Evolutionary conservation across 2,888 invertebrate genomes (phyloP).

Genomic region (Hipparchia semele): DNA sequence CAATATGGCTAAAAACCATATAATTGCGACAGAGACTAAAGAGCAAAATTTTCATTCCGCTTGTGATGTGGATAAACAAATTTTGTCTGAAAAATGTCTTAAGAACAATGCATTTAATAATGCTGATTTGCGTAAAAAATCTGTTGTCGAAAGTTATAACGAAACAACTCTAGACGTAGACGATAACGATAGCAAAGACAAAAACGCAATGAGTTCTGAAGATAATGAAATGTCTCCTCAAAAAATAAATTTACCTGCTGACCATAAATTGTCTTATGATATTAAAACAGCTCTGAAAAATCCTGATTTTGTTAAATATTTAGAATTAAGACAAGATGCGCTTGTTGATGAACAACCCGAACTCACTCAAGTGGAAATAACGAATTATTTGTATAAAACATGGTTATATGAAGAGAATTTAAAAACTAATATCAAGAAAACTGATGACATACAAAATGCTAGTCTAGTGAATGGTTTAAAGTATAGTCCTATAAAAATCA

Average conservation of each 20-base stretch:
- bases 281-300: constrained; percentile 51
- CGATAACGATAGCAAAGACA: neutral
- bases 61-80: neutral
- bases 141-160: neutral
- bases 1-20: neutral
- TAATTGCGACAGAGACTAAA: neutral
- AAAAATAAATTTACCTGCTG: neutral
- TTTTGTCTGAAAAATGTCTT: neutral
- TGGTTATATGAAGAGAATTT: constrained; percentile 70
- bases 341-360: constrained; percentile 81
- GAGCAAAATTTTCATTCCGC: neutral
- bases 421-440: constrained; percentile 50
- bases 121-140: neutral
- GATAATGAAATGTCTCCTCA: neutral
- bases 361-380: constrained; percentile 71
- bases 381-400: constrained; percentile 74
- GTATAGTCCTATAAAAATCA: constrained; percentile 27
- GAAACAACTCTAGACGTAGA: neutral
- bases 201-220: neutral
- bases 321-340: constrained; percentile 75
- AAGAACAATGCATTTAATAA: neutral
- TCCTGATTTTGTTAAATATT: constrained; percentile 76
- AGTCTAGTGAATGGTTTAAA: constrained; percentile 64
- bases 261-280: constrained; percentile 11
- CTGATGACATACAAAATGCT: constrained; percentile 59